phyloP scores from a whole-genome alignment of 2,113 vertebrate genomes.

The Micromys minutus region DNA sequence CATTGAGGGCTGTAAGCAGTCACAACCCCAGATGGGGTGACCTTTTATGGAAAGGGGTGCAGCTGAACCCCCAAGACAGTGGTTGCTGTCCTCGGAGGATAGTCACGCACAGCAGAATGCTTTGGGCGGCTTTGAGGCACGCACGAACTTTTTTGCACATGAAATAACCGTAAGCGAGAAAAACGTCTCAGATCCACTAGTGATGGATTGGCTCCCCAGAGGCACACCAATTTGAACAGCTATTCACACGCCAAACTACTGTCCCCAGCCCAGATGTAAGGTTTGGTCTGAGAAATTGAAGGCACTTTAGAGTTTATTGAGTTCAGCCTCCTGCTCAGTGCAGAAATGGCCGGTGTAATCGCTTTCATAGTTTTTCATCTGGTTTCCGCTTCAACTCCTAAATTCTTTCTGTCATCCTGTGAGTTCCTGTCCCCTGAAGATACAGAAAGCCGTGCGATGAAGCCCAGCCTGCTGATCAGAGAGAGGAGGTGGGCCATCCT shows the following conservation, averaged over 20 bases:
- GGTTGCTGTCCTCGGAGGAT: not conserved
- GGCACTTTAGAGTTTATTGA: not conserved
- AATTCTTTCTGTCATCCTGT: not conserved
- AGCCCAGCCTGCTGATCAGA: not conserved
- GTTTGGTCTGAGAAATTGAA: conserved; percentile 34
- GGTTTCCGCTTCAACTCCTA: not conserved
- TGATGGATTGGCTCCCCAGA: not conserved
- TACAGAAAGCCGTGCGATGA: not conserved
- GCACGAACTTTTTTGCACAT: not conserved
- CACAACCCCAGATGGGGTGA: not conserved
- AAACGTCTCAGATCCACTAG: not conserved
- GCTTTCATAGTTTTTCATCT: not conserved
- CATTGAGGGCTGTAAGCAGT: no score
- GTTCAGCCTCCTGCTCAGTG: not conserved
- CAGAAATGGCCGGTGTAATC: conserved; percentile 21
- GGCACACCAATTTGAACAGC: not conserved
- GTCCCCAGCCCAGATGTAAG: not conserved
- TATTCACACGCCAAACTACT: not conserved
- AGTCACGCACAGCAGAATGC: not conserved
- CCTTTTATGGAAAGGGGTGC: not conserved
- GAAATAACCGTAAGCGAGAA: not conserved
- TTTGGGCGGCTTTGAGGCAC: not conserved
- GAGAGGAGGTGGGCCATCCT: not conserved
- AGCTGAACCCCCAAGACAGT: not conserved
- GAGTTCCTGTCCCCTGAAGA: not conserved